phyloP scores from a whole-genome alignment of 92 coral and sea anemone genomes.

The Porites divaricata region DNA sequence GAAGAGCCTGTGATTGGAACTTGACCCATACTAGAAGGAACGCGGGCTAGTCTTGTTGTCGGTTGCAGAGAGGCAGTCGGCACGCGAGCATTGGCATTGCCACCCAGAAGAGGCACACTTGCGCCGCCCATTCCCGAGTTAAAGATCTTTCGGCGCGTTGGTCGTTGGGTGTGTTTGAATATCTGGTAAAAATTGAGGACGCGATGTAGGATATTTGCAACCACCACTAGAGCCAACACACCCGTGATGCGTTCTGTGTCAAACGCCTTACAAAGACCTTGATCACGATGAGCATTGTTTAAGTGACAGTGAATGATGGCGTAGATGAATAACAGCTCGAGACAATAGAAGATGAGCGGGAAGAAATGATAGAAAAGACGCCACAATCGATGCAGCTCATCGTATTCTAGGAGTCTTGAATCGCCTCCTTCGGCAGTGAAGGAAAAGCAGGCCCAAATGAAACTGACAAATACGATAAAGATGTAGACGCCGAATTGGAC shows the following conservation, averaged over 20 bases:
- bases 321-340: not conserved
- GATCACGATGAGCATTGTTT: conserved; percentile 1
- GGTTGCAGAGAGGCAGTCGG: not conserved
- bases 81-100: not conserved
- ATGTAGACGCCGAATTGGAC: not conserved
- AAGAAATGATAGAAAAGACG: not conserved
- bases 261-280: not conserved
- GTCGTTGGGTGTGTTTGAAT: conserved; percentile 6
- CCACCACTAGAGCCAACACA: not conserved
- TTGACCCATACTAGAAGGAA: not conserved
- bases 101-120: not conserved
- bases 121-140: not conserved
- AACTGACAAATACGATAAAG: conserved; percentile 1
- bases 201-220: not conserved
- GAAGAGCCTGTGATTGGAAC: not conserved
- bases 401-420: not conserved
- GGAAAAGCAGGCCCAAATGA: not conserved
- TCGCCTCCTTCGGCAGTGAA: conserved; percentile 7
- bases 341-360: not conserved
- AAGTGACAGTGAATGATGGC: conserved; percentile 7
- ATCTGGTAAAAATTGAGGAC: not conserved
- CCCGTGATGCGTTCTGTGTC: not conserved
- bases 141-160: not conserved
- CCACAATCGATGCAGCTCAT: conserved; percentile 1
- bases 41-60: not conserved